These are phyloP conservation scores for Sylvilagus bachmani DNA, from an alignment of 2,113 vertebrate species.

Conservation along the genomic window DNA sequence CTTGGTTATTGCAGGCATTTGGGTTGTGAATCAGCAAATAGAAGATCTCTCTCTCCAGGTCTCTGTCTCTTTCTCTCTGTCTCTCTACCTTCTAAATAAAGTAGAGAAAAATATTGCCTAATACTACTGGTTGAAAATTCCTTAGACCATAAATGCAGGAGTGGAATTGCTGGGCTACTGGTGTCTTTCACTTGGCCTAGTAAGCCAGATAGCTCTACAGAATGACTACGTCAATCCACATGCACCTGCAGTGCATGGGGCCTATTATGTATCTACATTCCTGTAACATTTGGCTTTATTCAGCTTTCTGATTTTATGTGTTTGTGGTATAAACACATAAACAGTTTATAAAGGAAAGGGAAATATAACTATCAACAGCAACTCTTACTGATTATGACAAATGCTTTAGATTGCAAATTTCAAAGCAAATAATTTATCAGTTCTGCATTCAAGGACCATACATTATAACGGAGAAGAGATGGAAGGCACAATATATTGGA, in stretches of 20 bases:
- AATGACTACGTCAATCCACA: not conserved
- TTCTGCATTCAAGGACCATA: not conserved
- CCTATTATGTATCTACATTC: not conserved
- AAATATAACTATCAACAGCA: not conserved
- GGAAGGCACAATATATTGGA: not conserved
- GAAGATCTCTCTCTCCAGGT: too few species aligned
- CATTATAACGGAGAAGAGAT: not conserved
- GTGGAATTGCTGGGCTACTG: not conserved
- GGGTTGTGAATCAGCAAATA: too few species aligned
- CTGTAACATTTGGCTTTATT: not conserved
- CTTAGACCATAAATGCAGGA: not conserved
- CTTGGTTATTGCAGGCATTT: too few species aligned
- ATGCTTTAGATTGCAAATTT: not conserved
- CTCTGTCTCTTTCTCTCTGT: too few species aligned
- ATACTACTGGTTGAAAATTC: not conserved
- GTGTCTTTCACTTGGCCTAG: not conserved
- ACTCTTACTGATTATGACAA: constrained; percentile 16
- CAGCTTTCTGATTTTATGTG: not conserved
- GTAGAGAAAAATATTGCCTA: not conserved
- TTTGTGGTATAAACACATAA: not conserved
- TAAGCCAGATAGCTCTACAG: not conserved
- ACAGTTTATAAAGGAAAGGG: not conserved
- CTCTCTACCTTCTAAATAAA: too few species aligned
- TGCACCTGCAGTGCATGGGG: rapidly evolving
- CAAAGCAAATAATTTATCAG: not conserved